phyloP scores from a whole-genome alignment of 2,113 vertebrate genomes.

The Vireo altiloquus region DNA sequence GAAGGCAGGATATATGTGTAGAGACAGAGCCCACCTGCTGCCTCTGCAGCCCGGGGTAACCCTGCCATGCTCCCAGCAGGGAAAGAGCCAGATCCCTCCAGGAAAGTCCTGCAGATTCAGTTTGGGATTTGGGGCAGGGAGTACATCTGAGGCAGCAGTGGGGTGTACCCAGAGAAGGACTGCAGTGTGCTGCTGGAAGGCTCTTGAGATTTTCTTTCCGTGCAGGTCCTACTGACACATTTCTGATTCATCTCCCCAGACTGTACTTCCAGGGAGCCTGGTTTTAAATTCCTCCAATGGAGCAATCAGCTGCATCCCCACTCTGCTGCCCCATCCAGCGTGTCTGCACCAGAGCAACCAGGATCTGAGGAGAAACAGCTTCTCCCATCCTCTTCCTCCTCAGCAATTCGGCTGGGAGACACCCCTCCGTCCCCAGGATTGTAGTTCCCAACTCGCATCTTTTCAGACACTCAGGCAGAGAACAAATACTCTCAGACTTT shows the following conservation, averaged over 20 bases:
- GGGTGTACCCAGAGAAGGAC: not conserved
- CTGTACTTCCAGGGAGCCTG: not conserved
- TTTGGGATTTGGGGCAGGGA: not conserved
- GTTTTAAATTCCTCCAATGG: not conserved
- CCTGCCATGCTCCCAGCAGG: not conserved
- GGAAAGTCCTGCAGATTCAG: not conserved
- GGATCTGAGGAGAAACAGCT: not conserved
- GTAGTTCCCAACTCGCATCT: not conserved
- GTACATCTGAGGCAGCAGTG: not conserved
- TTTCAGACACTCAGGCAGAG: not conserved
- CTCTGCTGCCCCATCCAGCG: not conserved
- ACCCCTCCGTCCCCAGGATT: fast-evolving
- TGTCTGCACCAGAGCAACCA: not conserved
- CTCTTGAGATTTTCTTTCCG: not conserved
- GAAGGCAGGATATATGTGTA: not conserved
- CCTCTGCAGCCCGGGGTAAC: not conserved
- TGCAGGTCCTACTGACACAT: not conserved
- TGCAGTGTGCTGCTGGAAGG: not conserved
- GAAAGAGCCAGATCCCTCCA: not conserved
- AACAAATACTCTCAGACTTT: conserved; percentile 17
- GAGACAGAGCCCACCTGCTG: not conserved
- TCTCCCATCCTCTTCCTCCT: not conserved
- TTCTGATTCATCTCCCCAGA: not conserved
- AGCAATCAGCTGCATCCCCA: not conserved
- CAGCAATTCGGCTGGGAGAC: not conserved